These are phyloP conservation scores for Diplodus sargus DNA, from an alignment of 2,797 vertebrate species.

Conservation along the genomic window DNA sequence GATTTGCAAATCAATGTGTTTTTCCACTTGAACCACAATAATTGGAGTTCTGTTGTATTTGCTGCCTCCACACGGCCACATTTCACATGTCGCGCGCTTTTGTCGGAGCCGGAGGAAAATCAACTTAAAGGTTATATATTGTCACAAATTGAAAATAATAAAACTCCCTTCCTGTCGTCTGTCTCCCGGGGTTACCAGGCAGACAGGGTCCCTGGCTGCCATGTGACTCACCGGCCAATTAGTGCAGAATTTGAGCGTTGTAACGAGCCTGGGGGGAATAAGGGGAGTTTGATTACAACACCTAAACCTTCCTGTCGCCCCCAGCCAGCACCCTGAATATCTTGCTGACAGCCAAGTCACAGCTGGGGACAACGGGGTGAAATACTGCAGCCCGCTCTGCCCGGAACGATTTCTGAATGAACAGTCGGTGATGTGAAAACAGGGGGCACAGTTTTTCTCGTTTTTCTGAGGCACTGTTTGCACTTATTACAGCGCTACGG, in stretches of 20 bases:
- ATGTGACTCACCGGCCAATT: constrained; percentile 78
- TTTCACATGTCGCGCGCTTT: constrained; percentile 33
- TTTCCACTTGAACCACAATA: constrained; percentile 34
- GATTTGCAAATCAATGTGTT: constrained; percentile 36
- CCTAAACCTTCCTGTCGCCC: constrained; percentile 83
- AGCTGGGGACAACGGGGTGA: constrained; percentile 52
- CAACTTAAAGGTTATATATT: constrained; percentile 67
- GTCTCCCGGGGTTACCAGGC: constrained; percentile 63
- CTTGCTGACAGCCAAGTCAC: constrained; percentile 79
- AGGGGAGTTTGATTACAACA: constrained; percentile 82
- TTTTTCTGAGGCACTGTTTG: constrained; percentile 57
- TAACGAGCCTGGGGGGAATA: constrained; percentile 80
- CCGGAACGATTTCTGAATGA: constrained; percentile 50
- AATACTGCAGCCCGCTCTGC: constrained; percentile 59
- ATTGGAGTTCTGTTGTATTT: constrained; percentile 19
- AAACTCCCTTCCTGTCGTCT: constrained; percentile 55
- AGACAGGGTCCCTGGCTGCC: constrained; percentile 74
- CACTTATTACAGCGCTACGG: constrained; percentile 41
- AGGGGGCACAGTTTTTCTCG: constrained; percentile 33
- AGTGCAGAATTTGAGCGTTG: constrained; percentile 74
- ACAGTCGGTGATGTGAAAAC: constrained; percentile 33
- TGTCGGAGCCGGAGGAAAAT: constrained; percentile 53
- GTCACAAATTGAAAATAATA: constrained; percentile 73
- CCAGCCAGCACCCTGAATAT: constrained; percentile 72
- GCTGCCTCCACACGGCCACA: constrained; percentile 24